Base-by-base conservation (phyloP, 2,797 vertebrate genomes). In the Pseudochirops cupreus region DNA sequence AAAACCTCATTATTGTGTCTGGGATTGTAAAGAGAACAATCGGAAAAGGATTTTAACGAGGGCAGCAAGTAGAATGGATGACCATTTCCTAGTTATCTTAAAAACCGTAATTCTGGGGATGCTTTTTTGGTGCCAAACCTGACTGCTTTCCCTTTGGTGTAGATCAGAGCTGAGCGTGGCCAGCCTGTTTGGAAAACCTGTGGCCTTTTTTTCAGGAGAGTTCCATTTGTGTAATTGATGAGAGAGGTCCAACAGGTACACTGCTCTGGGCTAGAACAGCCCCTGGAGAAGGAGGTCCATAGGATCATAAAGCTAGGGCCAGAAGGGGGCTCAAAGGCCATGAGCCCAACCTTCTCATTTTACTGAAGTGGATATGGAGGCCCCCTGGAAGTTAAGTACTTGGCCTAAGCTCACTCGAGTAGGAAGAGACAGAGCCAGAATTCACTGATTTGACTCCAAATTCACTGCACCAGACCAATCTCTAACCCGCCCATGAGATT, bases 11-110 rank as follows among this genome's bases (percentile, higher is more conserved):
- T 50, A 21, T 10, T 89, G 82, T 62, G 62, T 89, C 92, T 92
- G 54, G 93, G 90, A 89, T 56, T 95, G 0, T 33, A 91, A 96
- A 90, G 57, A 62, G 39, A 97, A 93, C 89, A 94, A 93, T 14
- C 52, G 46, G 29, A 91, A 95, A 1, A 4, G 52, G 56, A 91
- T 56, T 96, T 91, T 28, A 24, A 54, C 46, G 56, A 90, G 91
- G 92, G 82, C 1, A 24, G 56, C 91, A 53, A 92, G n/a, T 0
- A 0, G 26, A 91, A 56, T 0, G 56, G 91, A 59, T 5, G 82
- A 55, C 50, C 52, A 0, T 29, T 50, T 56, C 55, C 14, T 74
- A 9, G 91, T 56, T 56, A 92, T n/a, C 93, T 92, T 74, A 53
- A 52, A 29, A 74, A 14, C 6, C 18, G 28, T 56, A 91, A 91